A percentile compares a stretch with the other conserved stretches of the same genome.
These are phyloP conservation scores for Enhydra lutris DNA, from an alignment of 2,113 vertebrate species.

Conservation along the genomic window DNA sequence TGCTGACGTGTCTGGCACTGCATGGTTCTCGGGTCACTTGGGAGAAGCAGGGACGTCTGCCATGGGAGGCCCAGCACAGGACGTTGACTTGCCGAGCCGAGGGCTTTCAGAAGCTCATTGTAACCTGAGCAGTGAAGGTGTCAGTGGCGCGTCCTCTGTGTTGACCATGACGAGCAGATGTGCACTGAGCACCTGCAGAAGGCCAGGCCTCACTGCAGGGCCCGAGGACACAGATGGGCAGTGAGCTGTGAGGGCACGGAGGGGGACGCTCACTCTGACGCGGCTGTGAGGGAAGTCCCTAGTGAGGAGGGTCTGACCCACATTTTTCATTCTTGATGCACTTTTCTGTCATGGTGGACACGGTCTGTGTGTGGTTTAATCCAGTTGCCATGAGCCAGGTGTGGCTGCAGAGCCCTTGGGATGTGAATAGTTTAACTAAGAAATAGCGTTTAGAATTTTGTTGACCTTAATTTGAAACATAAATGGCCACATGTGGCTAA, in stretches of 20 bases:
- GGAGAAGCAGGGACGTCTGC: not conserved
- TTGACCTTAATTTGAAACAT: not conserved
- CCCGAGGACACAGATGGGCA: not conserved
- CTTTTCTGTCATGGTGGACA: not conserved
- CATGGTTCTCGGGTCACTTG: not conserved
- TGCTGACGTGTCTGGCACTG: not conserved
- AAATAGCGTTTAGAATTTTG: not conserved
- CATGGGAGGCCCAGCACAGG: not conserved
- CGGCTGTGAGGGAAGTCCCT: no score
- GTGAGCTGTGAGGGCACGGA: no score
- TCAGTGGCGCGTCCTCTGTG: fast-evolving
- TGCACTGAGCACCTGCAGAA: no score
- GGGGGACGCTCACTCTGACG: no score
- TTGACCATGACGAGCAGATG: fast-evolving
- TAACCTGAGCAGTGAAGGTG: fast-evolving
- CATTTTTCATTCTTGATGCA: no score
- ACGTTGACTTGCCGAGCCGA: not conserved
- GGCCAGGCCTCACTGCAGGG: fast-evolving
- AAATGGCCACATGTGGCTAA: not conserved
- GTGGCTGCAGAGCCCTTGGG: not conserved
- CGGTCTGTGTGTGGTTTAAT: not conserved
- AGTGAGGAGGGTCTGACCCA: no score
- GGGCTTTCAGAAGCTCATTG: not conserved
- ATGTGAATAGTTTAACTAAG: not conserved
- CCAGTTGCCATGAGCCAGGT: not conserved